These are phyloP conservation scores for Aethes cnicana DNA, from an alignment of 2,888 invertebrate genomes.

Conservation along the genomic window DNA sequence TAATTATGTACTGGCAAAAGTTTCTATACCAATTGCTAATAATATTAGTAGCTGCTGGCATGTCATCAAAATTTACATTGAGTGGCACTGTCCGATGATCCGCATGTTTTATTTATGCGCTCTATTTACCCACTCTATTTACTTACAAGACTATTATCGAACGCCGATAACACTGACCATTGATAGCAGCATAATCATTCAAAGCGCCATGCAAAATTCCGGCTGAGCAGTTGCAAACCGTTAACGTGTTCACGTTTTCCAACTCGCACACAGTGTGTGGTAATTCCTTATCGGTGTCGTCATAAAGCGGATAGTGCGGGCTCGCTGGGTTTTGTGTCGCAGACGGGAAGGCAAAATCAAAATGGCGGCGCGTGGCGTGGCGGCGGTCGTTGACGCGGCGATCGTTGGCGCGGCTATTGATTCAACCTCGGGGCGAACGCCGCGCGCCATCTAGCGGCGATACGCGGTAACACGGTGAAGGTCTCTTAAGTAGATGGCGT, in stretches of 20 bases:
- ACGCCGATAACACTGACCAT: constrained; percentile 21
- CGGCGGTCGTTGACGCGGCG: constrained; percentile 54
- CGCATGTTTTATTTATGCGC: background rate
- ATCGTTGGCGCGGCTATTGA: constrained; percentile 74
- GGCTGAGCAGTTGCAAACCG: constrained; percentile 16
- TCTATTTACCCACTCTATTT: background rate
- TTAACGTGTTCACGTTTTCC: constrained; percentile 18
- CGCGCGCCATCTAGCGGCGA: constrained; percentile 56
- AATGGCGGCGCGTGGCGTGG: constrained; percentile 65
- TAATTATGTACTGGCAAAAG: background rate
- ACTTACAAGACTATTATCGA: constrained; percentile 9
- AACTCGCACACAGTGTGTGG: background rate
- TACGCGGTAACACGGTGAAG: constrained; percentile 29
- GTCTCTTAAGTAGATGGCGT: constrained; percentile 49
- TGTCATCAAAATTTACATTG: constrained; percentile 20
- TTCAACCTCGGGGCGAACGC: constrained; percentile 45
- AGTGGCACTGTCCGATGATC: constrained; percentile 1
- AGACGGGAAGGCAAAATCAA: constrained; percentile 65
- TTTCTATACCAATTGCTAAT: background rate
- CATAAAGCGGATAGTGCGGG: background rate
- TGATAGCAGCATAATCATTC: constrained; percentile 26
- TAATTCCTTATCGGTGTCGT: background rate
- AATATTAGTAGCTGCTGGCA: constrained; percentile 17
- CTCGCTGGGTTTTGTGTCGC: constrained; percentile 36
- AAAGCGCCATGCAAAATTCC: constrained; percentile 20